phyloP scores from a whole-genome alignment of 2,797 vertebrate genomes.

The Rhynchotus rufescens region DNA sequence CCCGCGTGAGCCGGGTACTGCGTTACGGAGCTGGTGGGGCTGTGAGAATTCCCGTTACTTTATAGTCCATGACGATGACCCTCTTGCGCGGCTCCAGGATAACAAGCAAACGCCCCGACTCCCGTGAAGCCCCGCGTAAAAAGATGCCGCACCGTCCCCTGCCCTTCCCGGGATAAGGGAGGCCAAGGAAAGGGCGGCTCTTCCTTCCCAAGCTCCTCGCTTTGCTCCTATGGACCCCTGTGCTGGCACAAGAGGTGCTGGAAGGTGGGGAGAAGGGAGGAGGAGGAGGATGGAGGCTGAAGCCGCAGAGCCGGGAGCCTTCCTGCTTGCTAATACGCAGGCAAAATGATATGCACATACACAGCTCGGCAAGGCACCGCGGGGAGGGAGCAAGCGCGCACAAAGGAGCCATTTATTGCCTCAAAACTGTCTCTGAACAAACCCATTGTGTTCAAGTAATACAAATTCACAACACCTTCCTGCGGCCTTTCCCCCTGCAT shows the following conservation, averaged over 20 bases:
- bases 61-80: constrained; percentile 59
- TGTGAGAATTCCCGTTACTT: constrained; percentile 61
- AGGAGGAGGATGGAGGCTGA: not conserved
- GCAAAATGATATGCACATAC: constrained; percentile 69
- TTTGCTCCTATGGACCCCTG: constrained; percentile 1
- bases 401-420: constrained; percentile 74
- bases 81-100: constrained; percentile 35
- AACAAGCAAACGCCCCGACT: constrained; percentile 60
- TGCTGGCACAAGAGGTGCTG: not conserved
- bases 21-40: constrained; percentile 55
- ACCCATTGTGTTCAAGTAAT: constrained; percentile 74
- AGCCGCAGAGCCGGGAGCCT: not conserved
- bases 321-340: constrained; percentile 46
- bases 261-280: not conserved
- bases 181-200: not conserved
- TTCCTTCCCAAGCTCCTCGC: not conserved
- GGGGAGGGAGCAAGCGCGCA: constrained; percentile 52
- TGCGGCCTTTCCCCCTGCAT: constrained; percentile 50
- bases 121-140: constrained; percentile 61
- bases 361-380: constrained; percentile 23
- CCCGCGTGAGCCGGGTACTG: constrained; percentile 17
- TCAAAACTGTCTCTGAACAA: constrained; percentile 73
- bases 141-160: not conserved
- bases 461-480: constrained; percentile 73
- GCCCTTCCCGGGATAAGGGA: not conserved